phyloP scores from a whole-genome alignment of 2,888 invertebrate genomes.

The Cylloceria caligata region DNA sequence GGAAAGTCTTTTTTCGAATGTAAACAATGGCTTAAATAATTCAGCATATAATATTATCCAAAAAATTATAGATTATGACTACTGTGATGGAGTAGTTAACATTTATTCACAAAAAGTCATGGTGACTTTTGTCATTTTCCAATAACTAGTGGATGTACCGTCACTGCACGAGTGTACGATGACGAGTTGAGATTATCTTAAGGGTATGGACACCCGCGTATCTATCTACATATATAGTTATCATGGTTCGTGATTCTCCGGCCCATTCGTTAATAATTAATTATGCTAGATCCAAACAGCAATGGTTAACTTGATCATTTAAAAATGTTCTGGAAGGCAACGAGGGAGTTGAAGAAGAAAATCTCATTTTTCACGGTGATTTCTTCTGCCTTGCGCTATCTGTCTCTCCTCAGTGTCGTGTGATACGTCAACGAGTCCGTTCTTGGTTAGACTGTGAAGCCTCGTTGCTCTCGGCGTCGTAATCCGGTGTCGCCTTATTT shows the following conservation, averaged over 20 bases:
- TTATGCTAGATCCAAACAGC: slow-evolving; percentile 40
- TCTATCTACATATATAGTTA: neutral
- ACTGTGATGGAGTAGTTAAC: too few relatives aligned
- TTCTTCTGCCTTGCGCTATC: slow-evolving; percentile 42
- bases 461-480: slow-evolving; percentile 55
- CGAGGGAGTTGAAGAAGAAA: slow-evolving; percentile 34
- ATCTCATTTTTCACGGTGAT: slow-evolving; percentile 51
- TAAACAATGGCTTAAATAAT: too few relatives aligned
- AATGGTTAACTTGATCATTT: slow-evolving; percentile 20
- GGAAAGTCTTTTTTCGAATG: too few relatives aligned
- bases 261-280: slow-evolving; percentile 28
- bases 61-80: too few relatives aligned
- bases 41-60: too few relatives aligned
- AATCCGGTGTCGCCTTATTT: slow-evolving; percentile 71
- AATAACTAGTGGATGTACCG: slow-evolving; percentile 1
- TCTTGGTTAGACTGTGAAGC: slow-evolving; percentile 46
- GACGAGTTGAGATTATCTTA: slow-evolving; percentile 10
- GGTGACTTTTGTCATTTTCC: too few relatives aligned
- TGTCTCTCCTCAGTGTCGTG: slow-evolving; percentile 48
- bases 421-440: slow-evolving; percentile 57
- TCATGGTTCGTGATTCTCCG: slow-evolving; percentile 5
- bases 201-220: neutral
- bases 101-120: too few relatives aligned
- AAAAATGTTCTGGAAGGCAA: slow-evolving; percentile 10
- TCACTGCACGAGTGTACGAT: neutral